Evolutionary conservation across 2,113 vertebrate genomes (phyloP), one percentile per base, ranked within the genome.

Genomic region (Meleagris gallopavo): DNA sequence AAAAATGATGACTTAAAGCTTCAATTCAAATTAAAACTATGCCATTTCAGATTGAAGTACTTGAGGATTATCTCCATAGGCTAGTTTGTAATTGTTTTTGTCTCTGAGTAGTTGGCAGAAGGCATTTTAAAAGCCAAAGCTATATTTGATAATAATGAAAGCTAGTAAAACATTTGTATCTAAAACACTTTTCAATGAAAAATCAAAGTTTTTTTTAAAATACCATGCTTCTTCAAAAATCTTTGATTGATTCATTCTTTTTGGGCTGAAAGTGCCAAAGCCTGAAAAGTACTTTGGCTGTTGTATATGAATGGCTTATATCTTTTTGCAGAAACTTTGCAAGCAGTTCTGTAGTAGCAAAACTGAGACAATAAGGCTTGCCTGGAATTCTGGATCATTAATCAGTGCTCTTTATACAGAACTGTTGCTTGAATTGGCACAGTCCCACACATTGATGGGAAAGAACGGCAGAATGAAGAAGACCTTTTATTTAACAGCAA

Each of bases 361-460:
- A 27, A 65, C 29, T 55, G 75, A 83, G 52, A 94, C 89, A 95
- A 88, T 88, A 93, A 93, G 64, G 79, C 75, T 86, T 93, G 75
- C 91, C 85, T 93, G 61, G 89, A 89, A 86, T 90, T 93, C 66
- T 80, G 74, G 64, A 74, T 93, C 90, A 64, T 96, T 95, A 95
- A 92, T 93, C 94, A 90, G 60, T 38, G 65, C 81, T 94, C 83
- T 95, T 90, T 86, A 88, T 86, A 94, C 69, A 91, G 80, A 94
- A 94, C 83, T 72, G 65, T 90, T 94, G 86, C 92, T 95, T 90
- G 69, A 95, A 55, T 92, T 96, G 94, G 89, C 94, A 93, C 48
- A 94, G 81, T 91, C 84, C 93, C 87, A 95, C 87, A 92, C 81
- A 77, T n/a, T 85, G 89, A 87, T 94, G 81, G 86, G 74, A 94